Evolutionary conservation across 2,797 vertebrate species (phyloP), one percentile per base, ranked within the genome.

Genomic region (Loriculus beryllinus): DNA sequence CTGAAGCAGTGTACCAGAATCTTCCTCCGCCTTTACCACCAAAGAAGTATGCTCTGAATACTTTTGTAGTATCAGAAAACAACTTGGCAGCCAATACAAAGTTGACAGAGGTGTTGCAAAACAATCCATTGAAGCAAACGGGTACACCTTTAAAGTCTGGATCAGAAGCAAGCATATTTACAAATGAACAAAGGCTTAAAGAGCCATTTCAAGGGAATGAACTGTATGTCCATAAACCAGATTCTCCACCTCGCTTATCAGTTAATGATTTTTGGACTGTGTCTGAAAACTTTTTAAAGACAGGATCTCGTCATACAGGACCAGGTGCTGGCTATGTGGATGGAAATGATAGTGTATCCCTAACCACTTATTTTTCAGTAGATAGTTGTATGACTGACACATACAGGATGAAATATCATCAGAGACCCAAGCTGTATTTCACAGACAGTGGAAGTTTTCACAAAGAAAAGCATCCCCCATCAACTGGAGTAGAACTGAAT

Each of bases 371-470:
- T 89, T 99, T 99, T 91, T 99, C 99, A 2, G 99, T 99, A 59
- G 99, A 99, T 80, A 98, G 97, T 95, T 99, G 99, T 96, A 99
- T 99, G 99, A 99, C 99, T 6, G 99, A 99, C 96, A 99, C 99
- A 1, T 99, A 99, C 82, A 98, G 99, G 94, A 93, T 98, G 86
- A 99, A 99, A 94, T 99, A 99, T 95, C 98, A 99, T 67, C 99
- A 99, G 98, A 98, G 97, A 96, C 97, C 98, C 29, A 98, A 96
- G 74, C 93, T 98, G 67, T 97, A 97, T 86, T 97, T 98, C 82
- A 74, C 97, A 23, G 98, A 98, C 18, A 97, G 96, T 31, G 96
- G 97, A 22, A 97, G 97, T 82, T 92, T 97, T 85, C 98, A 96
- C 95, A 94, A 92, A 83, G 97, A 97, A 29, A 98, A 98, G 28